These are phyloP conservation scores for Tachysurus vachellii DNA, from an alignment of 2,113 vertebrate species.

Conservation along the genomic window DNA sequence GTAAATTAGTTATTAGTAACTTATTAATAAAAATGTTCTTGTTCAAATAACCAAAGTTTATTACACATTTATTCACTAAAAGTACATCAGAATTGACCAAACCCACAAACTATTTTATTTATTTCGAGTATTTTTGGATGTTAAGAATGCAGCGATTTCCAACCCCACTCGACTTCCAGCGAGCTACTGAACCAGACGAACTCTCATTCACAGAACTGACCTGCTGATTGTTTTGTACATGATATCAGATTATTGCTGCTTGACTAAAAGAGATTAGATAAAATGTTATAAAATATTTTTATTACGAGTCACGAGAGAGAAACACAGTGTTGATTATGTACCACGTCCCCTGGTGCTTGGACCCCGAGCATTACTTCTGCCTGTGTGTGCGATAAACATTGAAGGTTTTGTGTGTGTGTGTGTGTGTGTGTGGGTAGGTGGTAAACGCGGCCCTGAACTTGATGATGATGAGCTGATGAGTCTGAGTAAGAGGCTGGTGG, in stretches of 20 bases:
- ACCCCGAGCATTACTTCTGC: neutral
- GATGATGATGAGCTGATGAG: slow-evolving; percentile 85
- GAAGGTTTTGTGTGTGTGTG: slow-evolving; percentile 45
- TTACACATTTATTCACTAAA: neutral
- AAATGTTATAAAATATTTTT: neutral
- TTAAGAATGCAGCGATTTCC: too few relatives aligned
- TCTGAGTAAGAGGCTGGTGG: slow-evolving; percentile 87
- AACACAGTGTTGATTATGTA: neutral
- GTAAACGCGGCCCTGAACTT: slow-evolving; percentile 75
- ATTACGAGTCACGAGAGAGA: neutral
- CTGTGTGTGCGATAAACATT: neutral
- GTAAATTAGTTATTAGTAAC: neutral
- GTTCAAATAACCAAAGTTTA: too few relatives aligned
- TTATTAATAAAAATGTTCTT: neutral
- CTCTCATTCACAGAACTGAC: too few relatives aligned
- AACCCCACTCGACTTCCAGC: neutral
- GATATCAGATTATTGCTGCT: neutral
- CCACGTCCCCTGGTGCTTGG: neutral
- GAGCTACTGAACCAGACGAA: neutral
- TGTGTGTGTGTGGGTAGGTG: slow-evolving; percentile 82
- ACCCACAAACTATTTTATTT: neutral
- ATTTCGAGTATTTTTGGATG: too few relatives aligned
- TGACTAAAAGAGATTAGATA: neutral
- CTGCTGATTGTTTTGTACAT: neutral
- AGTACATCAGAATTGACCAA: neutral